Conservation (phyloP, 2,888 invertebrate genomes). For the Apodemia duryi region DNA sequence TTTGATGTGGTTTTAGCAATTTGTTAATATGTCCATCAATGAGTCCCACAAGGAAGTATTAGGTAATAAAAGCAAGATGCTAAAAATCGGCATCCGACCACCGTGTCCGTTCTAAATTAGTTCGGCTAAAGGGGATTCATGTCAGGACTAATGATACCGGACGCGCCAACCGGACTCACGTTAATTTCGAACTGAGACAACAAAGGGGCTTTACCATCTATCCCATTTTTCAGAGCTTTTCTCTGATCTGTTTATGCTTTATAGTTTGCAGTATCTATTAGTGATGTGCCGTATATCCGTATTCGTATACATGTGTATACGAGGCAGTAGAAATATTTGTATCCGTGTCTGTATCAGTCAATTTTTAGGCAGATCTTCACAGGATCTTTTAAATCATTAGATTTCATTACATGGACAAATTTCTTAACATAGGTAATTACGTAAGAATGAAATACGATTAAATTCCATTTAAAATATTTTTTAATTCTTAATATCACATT, state of each 20-base stretch:
- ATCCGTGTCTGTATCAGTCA: no score
- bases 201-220: not conserved
- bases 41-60: not conserved
- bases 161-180: not conserved
- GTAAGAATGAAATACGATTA: no score
- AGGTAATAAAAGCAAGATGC: conserved; percentile 7
- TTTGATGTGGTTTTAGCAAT: not conserved
- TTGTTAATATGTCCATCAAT: not conserved
- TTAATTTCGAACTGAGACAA: conserved; percentile 7
- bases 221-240: not conserved
- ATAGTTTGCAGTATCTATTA: no score
- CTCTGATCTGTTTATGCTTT: not conserved
- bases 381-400: no score
- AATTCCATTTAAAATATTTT: no score
- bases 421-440: no score
- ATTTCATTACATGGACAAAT: no score
- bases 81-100: conserved; percentile 10
- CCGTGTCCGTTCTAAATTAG: conserved; percentile 8
- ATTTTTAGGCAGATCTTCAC: no score
- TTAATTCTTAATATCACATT: no score
- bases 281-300: no score
- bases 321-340: no score
- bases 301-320: no score
- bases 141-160: conserved; percentile 2
- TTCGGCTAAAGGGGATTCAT: conserved; percentile 3